A percentile compares a stretch with the other conserved stretches of the same genome.
Conservation (phyloP, 2,797 vertebrate species). For the Chaetodon trifasciatus region DNA sequence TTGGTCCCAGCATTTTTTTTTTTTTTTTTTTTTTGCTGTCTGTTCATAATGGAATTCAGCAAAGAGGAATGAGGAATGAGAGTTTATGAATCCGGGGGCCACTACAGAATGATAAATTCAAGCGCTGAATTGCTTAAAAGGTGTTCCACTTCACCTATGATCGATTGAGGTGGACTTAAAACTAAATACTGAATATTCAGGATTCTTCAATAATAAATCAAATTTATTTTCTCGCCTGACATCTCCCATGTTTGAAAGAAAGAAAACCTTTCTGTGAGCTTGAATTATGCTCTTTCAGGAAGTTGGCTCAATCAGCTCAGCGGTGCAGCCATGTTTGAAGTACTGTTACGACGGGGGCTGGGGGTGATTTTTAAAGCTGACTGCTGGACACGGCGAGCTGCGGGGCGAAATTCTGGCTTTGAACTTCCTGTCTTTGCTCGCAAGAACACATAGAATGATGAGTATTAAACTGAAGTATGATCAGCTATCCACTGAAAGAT, state of each 20-base stretch:
- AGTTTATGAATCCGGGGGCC: constrained; percentile 5
- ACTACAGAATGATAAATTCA: not conserved
- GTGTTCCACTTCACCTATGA: not conserved
- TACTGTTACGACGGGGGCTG: not conserved
- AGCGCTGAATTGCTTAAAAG: not conserved
- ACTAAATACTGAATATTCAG: constrained; percentile 7
- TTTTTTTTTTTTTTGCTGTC: constrained; percentile 15
- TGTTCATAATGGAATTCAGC: constrained; percentile 30
- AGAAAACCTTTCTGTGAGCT: not conserved
- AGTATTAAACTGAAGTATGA: not conserved
- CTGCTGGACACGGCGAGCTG: not conserved
- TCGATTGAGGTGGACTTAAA: not conserved
- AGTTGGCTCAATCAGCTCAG: constrained; percentile 18
- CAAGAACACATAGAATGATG: constrained; percentile 5
- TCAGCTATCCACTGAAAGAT: too few relatives aligned
- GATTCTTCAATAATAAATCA: not conserved
- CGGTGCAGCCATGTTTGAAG: constrained; percentile 33
- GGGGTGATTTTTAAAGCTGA: constrained; percentile 8
- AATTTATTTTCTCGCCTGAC: not conserved
- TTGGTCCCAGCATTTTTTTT: not conserved
- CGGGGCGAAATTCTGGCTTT: not conserved
- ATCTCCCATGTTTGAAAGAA: constrained; percentile 6
- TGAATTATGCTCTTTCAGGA: constrained; percentile 27
- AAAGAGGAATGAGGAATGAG: constrained; percentile 26
- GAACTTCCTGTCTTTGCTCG: not conserved